phyloP scores from a whole-genome alignment of 1,140 invertebrate genomes.

The Drosophila nasuta region DNA sequence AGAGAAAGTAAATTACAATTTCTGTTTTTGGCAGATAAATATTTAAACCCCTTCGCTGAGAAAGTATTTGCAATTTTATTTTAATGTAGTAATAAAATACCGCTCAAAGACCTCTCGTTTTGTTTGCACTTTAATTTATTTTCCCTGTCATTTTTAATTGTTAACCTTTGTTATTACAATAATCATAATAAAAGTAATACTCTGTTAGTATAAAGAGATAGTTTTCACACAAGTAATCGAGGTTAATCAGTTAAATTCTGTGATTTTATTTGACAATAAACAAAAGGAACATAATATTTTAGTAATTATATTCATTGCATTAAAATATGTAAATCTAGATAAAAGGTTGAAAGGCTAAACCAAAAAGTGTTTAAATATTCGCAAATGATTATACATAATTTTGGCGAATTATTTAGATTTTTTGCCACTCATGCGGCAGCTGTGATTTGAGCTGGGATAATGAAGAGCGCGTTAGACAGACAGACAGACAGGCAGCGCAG shows the following conservation, averaged over 20 bases:
- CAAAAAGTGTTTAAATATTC: neutral
- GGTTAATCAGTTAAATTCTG: no score
- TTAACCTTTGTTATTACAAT: neutral
- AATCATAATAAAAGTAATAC: neutral
- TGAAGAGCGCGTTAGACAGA: slow-evolving; percentile 13
- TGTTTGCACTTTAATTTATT: neutral
- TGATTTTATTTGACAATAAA: no score
- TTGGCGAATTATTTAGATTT: slow-evolving; percentile 9
- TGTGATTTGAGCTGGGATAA: slow-evolving; percentile 26
- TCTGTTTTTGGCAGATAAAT: neutral
- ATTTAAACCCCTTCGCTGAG: neutral
- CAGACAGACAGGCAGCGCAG: neutral
- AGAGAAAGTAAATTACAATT: no score
- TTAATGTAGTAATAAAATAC: no score
- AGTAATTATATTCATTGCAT: no score
- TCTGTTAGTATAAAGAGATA: neutral
- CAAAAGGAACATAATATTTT: no score
- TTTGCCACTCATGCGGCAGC: slow-evolving; percentile 8
- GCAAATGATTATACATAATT: slow-evolving; percentile 5
- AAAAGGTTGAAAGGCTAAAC: neutral
- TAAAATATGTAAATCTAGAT: neutral
- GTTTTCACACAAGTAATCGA: neutral
- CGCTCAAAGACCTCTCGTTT: no score
- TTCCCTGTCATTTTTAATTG: neutral
- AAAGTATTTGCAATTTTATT: neutral